A percentile compares a stretch with the other conserved stretches of the same genome.
Conservation (phyloP, 2,888 invertebrate species). For the Drosophila mettleri region DNA sequence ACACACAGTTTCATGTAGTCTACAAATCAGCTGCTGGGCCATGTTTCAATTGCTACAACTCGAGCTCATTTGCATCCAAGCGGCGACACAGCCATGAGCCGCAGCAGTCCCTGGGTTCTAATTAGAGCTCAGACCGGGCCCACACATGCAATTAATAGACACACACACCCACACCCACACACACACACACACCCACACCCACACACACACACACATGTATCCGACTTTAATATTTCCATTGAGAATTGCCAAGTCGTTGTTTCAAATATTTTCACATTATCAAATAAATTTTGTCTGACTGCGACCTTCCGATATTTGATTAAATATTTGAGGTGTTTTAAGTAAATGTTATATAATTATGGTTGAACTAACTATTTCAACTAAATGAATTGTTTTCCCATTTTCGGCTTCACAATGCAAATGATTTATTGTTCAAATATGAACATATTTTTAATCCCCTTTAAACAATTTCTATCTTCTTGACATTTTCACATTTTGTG, state of each 20-base stretch:
- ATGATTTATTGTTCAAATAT: not conserved
- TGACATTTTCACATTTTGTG: conserved; percentile 2
- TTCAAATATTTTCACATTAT: conserved; percentile 25
- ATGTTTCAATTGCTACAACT: conserved; percentile 37
- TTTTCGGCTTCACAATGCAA: not conserved
- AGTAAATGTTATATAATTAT: conserved; percentile 2
- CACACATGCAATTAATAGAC: conserved; percentile 41
- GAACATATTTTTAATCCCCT: not conserved
- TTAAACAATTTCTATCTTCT: conserved; percentile 2
- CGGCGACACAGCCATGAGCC: conserved; percentile 35
- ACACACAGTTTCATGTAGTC: conserved; percentile 1
- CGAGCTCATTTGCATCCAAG: conserved; percentile 45
- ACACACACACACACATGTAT: conserved; percentile 6
- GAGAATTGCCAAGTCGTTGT: conserved; percentile 42
- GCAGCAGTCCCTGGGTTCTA: conserved; percentile 52
- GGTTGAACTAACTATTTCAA: not conserved
- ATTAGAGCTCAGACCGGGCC: conserved; percentile 42
- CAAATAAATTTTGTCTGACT: conserved; percentile 5
- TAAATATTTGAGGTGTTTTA: conserved; percentile 11
- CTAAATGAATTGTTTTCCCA: not conserved
- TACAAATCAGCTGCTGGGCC: conserved; percentile 66
- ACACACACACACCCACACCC: not conserved
- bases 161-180: conserved; percentile 1
- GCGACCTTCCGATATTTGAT: not conserved
- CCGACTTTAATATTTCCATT: conserved; percentile 39